These are phyloP conservation scores for Phortica okadai DNA, from an alignment of 2,888 invertebrate genomes.

Conservation along the genomic window DNA sequence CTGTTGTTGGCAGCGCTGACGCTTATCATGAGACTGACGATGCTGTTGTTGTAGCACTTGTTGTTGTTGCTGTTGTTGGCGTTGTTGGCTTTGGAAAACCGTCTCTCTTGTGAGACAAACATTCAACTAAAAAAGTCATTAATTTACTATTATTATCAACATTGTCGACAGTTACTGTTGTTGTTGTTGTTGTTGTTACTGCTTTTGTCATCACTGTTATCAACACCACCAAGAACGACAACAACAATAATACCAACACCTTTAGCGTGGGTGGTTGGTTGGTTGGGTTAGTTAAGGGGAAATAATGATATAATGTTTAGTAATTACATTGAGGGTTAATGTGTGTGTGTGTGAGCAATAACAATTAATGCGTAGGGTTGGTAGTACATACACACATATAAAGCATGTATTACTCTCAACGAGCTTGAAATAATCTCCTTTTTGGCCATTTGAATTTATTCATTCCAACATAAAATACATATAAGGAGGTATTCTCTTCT, in stretches of 20 bases:
- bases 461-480: too few species aligned
- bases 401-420: too few species aligned
- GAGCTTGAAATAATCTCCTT: too few species aligned
- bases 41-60: slow-evolving; percentile 14
- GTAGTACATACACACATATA: too few species aligned
- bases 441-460: too few species aligned
- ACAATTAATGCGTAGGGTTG: too few species aligned
- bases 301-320: too few species aligned
- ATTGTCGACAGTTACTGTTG: slow-evolving; percentile 21
- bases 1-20: slow-evolving; percentile 13
- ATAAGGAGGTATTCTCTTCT: too few species aligned
- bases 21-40: not conserved
- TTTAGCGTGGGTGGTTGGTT: not conserved
- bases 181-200: slow-evolving; percentile 23
- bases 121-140: too few species aligned
- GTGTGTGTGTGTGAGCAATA: too few species aligned
- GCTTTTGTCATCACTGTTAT: slow-evolving; percentile 1
- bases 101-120: too few species aligned
- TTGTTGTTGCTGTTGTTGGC: slow-evolving; percentile 11
- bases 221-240: not conserved
- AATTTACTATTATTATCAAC: not conserved
- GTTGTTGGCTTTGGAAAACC: not conserved
- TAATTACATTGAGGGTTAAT: too few species aligned
- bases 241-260: not conserved
- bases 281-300: not conserved